phyloP scores from a whole-genome alignment of 2,888 invertebrate genomes.

The Tetranychus truncatus region DNA sequence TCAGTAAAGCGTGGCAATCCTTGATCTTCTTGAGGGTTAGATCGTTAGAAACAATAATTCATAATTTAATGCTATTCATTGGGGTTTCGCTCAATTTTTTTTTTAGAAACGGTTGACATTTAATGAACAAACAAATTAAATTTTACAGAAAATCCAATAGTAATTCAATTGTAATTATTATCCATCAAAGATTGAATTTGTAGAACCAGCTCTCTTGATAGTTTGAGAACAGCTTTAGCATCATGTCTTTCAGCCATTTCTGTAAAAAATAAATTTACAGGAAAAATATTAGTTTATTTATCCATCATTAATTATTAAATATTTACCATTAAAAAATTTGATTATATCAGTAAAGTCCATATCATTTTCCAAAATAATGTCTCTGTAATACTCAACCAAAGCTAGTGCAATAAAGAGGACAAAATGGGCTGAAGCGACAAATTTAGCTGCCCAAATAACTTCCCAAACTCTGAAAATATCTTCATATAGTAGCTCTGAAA shows the following conservation, averaged over 20 bases:
- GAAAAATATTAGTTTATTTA: background rate
- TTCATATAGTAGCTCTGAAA: slow-evolving; percentile 62
- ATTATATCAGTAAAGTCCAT: slow-evolving; percentile 98
- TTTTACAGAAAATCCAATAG: too few relatives aligned
- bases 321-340: slow-evolving; percentile 83
- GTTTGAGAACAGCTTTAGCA: slow-evolving; percentile 55
- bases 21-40: too few relatives aligned
- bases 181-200: slow-evolving; percentile 68
- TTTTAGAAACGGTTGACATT: too few relatives aligned
- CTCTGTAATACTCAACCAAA: slow-evolving; percentile 72
- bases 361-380: slow-evolving; percentile 78
- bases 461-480: slow-evolving; percentile 89
- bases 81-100: too few relatives aligned
- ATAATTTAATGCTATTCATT: too few relatives aligned
- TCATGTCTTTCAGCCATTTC: slow-evolving; percentile 95
- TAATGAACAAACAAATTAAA: too few relatives aligned
- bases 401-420: slow-evolving; percentile 80
- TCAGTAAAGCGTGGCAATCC: too few relatives aligned
- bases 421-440: slow-evolving; percentile 69
- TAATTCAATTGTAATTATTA: background rate
- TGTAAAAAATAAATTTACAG: slow-evolving; percentile 36
- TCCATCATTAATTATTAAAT: background rate
- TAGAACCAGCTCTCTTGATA: slow-evolving; percentile 66
- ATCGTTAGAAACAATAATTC: too few relatives aligned
- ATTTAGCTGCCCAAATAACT: slow-evolving; percentile 79